phyloP scores from a whole-genome alignment of 2,113 vertebrate species.

The Gallinago media region DNA sequence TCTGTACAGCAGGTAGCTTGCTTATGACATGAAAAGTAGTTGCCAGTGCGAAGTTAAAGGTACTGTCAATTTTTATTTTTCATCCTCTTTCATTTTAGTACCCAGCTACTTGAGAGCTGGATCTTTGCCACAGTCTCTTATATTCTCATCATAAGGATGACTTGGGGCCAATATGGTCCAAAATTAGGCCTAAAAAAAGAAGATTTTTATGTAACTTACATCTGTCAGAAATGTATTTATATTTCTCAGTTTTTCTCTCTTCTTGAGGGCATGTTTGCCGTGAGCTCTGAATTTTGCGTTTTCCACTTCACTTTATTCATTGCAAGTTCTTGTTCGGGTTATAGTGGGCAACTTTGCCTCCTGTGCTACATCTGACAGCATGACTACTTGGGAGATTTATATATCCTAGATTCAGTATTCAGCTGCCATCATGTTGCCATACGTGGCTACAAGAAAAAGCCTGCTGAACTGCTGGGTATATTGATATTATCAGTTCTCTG shows the following conservation, averaged over 20 bases:
- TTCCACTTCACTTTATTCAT: not conserved
- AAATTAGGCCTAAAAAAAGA: not conserved
- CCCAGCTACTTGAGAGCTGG: not conserved
- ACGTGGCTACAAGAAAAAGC: not conserved
- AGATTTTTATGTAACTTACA: not conserved
- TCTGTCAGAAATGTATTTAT: not conserved
- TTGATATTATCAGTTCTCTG: not conserved
- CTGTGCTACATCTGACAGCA: not conserved
- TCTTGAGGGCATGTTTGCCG: not conserved
- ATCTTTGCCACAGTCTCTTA: not conserved
- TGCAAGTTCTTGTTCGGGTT: accelerated
- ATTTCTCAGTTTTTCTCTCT: not conserved
- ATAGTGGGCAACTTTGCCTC: not conserved
- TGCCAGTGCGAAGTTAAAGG: not conserved
- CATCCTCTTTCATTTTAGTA: not conserved
- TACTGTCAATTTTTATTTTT: not conserved
- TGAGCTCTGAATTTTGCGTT: not conserved
- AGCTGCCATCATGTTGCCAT: not conserved
- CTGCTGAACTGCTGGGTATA: not conserved
- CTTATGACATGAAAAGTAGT: not conserved
- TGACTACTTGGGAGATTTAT: not conserved
- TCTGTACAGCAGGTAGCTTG: not conserved
- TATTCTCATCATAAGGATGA: not conserved
- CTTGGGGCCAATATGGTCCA: not conserved
- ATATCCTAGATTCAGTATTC: not conserved